Conservation (phyloP, 2,888 invertebrate species). For the Rhogogaster chlorosoma region DNA sequence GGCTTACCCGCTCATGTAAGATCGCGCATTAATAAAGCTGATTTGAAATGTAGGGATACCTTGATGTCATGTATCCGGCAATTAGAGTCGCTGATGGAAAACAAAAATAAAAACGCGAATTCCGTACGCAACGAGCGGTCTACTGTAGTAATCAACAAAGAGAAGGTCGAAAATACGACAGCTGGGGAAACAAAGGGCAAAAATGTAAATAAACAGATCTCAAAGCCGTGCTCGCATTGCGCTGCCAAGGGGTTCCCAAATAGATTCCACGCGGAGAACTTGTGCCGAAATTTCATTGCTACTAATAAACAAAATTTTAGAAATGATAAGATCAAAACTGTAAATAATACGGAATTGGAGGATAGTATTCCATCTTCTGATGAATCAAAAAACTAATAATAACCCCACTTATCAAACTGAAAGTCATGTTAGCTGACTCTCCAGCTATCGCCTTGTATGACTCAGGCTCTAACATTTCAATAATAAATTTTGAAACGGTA, state of each 20-base stretch:
- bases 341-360: slow-evolving; percentile 1
- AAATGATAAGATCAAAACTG: slow-evolving; percentile 19
- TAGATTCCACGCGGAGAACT: slow-evolving; percentile 22
- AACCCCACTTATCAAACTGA: slow-evolving; percentile 37
- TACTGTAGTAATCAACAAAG: neutral
- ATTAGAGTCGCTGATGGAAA: slow-evolving; percentile 9
- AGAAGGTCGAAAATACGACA: slow-evolving; percentile 2
- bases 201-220: slow-evolving; percentile 23
- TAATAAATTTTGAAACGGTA: slow-evolving; percentile 4
- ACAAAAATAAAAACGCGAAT: no score
- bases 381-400: slow-evolving; percentile 29
- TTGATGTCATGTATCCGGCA: slow-evolving; percentile 9
- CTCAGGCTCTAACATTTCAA: slow-evolving; percentile 25
- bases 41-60: slow-evolving; percentile 13
- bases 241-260: neutral
- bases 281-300: slow-evolving; percentile 34
- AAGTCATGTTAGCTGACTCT: neutral
- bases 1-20: slow-evolving; percentile 22
- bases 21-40: neutral
- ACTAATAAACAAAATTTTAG: slow-evolving; percentile 14
- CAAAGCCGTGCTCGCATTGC: neutral
- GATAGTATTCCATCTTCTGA: slow-evolving; percentile 6
- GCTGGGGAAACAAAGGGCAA: slow-evolving; percentile 9
- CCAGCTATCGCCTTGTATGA: slow-evolving; percentile 22
- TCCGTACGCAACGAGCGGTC: slow-evolving; percentile 5